These are phyloP conservation scores for Phytoseiulus persimilis DNA, from an alignment of 2,888 invertebrate genomes.

Conservation along the genomic window DNA sequence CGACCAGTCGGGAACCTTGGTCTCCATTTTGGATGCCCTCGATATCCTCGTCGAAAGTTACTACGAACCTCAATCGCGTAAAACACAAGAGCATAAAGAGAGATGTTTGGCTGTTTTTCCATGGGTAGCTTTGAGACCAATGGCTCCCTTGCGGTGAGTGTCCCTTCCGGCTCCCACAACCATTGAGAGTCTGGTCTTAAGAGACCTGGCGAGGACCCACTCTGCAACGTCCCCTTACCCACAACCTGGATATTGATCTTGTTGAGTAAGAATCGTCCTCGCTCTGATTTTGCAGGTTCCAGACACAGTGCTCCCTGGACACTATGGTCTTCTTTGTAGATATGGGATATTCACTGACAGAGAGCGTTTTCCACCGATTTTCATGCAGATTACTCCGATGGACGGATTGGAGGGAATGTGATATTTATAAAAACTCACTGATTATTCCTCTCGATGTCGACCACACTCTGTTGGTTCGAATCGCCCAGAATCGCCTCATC, in stretches of 20 bases:
- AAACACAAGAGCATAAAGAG: slow-evolving; percentile 19
- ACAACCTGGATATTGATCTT: too few relatives aligned
- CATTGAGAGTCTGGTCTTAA: too few relatives aligned
- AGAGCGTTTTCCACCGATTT: slow-evolving; percentile 33
- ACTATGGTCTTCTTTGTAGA: slow-evolving; percentile 36
- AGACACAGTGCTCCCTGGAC: slow-evolving; percentile 17
- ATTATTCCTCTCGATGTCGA: slow-evolving; percentile 20
- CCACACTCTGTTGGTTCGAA: slow-evolving; percentile 22
- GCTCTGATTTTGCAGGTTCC: background rate
- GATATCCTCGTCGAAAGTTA: slow-evolving; percentile 25
- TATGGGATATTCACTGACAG: slow-evolving; percentile 18
- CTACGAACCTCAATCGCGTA: slow-evolving; percentile 8
- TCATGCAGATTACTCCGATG: slow-evolving; percentile 27
- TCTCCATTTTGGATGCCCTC: slow-evolving; percentile 8
- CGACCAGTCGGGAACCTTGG: slow-evolving; percentile 17
- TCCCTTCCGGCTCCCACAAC: too few relatives aligned
- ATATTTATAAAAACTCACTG: slow-evolving; percentile 25
- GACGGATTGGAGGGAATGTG: slow-evolving; percentile 32
- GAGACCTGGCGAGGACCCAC: too few relatives aligned
- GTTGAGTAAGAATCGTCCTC: too few relatives aligned
- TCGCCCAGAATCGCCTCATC: slow-evolving; percentile 29
- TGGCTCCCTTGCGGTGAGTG: background rate
- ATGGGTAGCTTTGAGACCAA: slow-evolving; percentile 14
- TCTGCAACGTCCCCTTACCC: too few relatives aligned
- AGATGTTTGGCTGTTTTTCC: slow-evolving; percentile 21